These are phyloP conservation scores for Hyphantria cunea DNA, from an alignment of 1,140 invertebrate species.

Conservation along the genomic window DNA sequence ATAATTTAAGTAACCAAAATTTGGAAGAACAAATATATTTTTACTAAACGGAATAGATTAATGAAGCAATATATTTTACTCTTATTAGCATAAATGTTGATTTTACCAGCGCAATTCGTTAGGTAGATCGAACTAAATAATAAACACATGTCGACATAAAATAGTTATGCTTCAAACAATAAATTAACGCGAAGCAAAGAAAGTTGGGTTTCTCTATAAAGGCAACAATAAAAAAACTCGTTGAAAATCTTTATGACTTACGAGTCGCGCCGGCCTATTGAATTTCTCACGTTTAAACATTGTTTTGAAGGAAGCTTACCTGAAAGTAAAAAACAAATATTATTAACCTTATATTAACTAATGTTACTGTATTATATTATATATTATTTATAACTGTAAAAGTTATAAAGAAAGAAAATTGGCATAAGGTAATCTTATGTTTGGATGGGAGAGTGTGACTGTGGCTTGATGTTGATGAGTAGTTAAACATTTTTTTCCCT, in stretches of 20 bases:
- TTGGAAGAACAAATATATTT: too few species aligned
- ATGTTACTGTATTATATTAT: not conserved
- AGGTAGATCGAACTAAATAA: not conserved
- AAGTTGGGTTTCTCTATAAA: constrained; percentile 29
- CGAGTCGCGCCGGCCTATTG: constrained; percentile 29
- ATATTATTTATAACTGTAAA: too few species aligned
- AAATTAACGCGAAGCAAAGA: constrained; percentile 17
- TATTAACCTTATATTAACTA: constrained; percentile 18
- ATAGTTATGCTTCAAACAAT: constrained; percentile 3
- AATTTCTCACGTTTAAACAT: constrained; percentile 34
- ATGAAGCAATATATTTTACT: too few species aligned
- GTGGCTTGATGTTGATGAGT: too few species aligned
- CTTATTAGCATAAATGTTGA: not conserved
- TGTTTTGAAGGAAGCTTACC: constrained; percentile 26
- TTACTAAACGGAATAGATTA: too few species aligned
- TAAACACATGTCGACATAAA: not conserved
- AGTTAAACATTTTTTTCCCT: too few species aligned
- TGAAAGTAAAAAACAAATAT: constrained; percentile 31
- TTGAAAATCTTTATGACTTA: constrained; percentile 35
- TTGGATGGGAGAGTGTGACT: too few species aligned
- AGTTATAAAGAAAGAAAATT: too few species aligned
- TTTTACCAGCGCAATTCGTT: not conserved
- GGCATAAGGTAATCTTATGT: too few species aligned
- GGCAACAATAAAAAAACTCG: constrained; percentile 22
- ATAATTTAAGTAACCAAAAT: too few species aligned